phyloP scores from a whole-genome alignment of 2,113 vertebrate genomes.

The Herpetotheres cachinnans region DNA sequence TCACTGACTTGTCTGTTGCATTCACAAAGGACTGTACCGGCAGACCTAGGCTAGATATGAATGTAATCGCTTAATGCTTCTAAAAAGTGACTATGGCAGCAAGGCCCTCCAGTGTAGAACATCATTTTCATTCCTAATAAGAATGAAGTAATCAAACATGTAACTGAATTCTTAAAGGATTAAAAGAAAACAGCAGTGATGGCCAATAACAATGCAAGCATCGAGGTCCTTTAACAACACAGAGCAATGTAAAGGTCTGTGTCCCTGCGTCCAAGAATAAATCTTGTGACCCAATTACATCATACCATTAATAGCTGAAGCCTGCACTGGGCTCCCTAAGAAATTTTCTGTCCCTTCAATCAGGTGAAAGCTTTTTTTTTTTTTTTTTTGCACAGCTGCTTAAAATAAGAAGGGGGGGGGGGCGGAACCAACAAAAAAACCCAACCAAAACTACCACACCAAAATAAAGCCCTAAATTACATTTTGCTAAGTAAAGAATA shows the following conservation, averaged over 20 bases:
- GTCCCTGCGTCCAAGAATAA: neutral
- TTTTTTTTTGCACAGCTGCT: neutral
- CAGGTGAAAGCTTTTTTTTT: neutral
- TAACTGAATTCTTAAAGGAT: neutral
- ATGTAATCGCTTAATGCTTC: neutral
- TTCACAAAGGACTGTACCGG: neutral
- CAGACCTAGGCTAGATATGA: neutral
- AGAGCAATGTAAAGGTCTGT: neutral
- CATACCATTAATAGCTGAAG: neutral
- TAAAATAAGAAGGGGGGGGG: neutral
- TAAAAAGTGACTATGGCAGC: neutral
- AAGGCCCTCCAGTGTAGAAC: neutral
- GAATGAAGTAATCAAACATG: neutral
- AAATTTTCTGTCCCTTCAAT: neutral
- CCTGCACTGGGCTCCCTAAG: neutral
- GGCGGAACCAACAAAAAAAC: neutral
- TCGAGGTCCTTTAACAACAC: neutral
- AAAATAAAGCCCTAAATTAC: neutral
- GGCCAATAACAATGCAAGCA: neutral
- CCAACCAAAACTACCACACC: neutral
- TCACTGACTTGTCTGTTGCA: neutral
- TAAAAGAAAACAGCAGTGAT: neutral
- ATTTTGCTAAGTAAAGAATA: neutral
- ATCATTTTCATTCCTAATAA: neutral
- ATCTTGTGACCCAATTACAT: neutral